Evolutionary conservation across 2,888 invertebrate genomes (phyloP).

Genomic region (Halictus ligatus): DNA sequence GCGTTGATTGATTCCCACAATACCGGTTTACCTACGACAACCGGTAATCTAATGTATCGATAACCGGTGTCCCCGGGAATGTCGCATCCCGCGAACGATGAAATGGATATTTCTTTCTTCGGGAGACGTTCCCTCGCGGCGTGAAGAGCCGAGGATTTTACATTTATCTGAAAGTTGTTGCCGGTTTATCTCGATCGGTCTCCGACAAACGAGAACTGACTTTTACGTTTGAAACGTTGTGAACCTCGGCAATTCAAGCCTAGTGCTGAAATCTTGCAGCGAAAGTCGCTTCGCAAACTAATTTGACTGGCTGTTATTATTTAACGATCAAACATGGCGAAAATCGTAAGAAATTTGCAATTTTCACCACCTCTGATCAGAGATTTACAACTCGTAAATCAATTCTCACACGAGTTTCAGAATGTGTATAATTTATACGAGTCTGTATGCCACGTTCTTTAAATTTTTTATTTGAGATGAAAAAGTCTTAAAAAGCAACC

Average conservation of each 20-base stretch:
- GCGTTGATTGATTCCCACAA: conserved; percentile 70
- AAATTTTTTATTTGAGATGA: too few species aligned
- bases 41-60: conserved; percentile 63
- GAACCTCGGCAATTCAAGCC: not conserved
- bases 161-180: not conserved
- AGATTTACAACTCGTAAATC: not conserved
- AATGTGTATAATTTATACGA: too few species aligned
- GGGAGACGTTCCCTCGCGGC: not conserved
- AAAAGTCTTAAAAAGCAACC: too few species aligned
- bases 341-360: not conserved
- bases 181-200: not conserved
- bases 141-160: not conserved
- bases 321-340: too few species aligned
- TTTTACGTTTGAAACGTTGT: not conserved
- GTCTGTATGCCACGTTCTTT: too few species aligned
- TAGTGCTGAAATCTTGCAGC: not conserved
- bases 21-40: conserved; percentile 60
- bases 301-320: too few species aligned
- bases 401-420: not conserved
- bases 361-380: not conserved
- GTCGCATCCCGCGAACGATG: not conserved
- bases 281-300: too few species aligned
- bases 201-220: not conserved
- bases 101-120: conserved; percentile 22
- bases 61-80: conserved; percentile 47